These are phyloP conservation scores for Tauraco hartlaubi DNA, from an alignment of 2,797 vertebrate genomes.

Conservation along the genomic window DNA sequence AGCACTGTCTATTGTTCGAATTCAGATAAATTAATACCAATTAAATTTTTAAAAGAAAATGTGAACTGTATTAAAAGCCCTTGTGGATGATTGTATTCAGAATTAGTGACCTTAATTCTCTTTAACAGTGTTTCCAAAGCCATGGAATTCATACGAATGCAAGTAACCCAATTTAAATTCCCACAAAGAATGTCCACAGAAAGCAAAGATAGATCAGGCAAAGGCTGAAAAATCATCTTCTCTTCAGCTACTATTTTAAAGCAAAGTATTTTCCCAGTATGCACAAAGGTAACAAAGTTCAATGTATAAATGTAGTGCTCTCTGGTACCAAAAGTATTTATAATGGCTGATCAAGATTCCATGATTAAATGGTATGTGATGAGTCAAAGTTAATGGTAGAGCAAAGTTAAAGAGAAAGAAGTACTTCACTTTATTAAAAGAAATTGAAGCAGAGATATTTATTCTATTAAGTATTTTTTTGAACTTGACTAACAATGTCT, in stretches of 20 bases:
- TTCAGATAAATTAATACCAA: not conserved
- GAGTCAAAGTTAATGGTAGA: not conserved
- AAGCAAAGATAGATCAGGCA: not conserved
- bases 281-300: not conserved
- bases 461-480: not conserved
- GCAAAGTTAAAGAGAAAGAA: not conserved
- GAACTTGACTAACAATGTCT: not conserved
- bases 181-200: not conserved
- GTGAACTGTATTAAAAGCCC: not conserved
- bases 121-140: not conserved
- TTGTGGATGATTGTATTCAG: not conserved
- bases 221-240: not conserved
- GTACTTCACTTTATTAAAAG: not conserved
- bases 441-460: not conserved
- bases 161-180: not conserved
- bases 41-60: not conserved
- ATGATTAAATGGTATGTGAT: not conserved
- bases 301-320: not conserved
- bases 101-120: not conserved
- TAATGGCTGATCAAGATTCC: not conserved
- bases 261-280: not conserved
- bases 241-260: not conserved
- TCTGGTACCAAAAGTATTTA: not conserved
- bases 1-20: not conserved
- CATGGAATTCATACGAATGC: not conserved